Evolutionary conservation across 2,888 invertebrate species (phyloP).

Genomic region (Leucozona laternaria): DNA sequence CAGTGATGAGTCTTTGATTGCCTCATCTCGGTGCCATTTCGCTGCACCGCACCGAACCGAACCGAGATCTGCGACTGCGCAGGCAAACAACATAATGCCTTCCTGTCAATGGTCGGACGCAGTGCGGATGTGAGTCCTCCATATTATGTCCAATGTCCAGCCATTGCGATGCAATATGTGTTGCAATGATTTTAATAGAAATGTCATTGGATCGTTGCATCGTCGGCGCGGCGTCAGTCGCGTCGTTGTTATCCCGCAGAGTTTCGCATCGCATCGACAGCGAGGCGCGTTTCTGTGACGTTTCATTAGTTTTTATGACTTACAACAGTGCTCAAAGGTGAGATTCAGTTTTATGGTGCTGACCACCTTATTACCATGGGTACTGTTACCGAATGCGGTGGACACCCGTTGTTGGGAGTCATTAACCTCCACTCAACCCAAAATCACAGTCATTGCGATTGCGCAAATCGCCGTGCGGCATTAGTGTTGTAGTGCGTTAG

Average conservation of each 20-base stretch:
- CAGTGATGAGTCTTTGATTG: conserved; percentile 76
- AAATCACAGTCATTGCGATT: conserved; percentile 48
- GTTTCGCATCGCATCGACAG: conserved; percentile 29
- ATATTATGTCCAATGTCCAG: conserved; percentile 39
- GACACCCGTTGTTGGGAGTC: conserved; percentile 62
- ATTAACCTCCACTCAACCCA: conserved; percentile 64
- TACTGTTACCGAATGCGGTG: conserved; percentile 57
- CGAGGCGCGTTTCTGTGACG: conserved; percentile 41
- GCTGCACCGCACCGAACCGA: conserved; percentile 3
- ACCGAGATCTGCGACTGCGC: conserved; percentile 3
- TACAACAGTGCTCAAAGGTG: conserved; percentile 45
- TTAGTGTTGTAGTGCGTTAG: conserved; percentile 47
- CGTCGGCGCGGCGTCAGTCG: conserved; percentile 25
- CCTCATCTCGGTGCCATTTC: conserved; percentile 68
- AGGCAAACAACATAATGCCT: conserved; percentile 56
- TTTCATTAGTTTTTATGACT: conserved; percentile 64
- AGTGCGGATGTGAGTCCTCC: conserved; percentile 50
- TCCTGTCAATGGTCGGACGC: conserved; percentile 51
- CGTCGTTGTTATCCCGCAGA: conserved; percentile 48
- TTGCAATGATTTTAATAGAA: conserved; percentile 75
- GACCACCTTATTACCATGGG: conserved; percentile 27
- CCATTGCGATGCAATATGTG: conserved; percentile 50
- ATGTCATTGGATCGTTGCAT: conserved; percentile 69
- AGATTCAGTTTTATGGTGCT: conserved; percentile 58
- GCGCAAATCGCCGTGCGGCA: conserved; percentile 37